Percentiles rank a stretch among this genome's conserved stretches.
Conservation (phyloP, 1,140 invertebrate genomes). For the Lepidurus apus region DNA sequence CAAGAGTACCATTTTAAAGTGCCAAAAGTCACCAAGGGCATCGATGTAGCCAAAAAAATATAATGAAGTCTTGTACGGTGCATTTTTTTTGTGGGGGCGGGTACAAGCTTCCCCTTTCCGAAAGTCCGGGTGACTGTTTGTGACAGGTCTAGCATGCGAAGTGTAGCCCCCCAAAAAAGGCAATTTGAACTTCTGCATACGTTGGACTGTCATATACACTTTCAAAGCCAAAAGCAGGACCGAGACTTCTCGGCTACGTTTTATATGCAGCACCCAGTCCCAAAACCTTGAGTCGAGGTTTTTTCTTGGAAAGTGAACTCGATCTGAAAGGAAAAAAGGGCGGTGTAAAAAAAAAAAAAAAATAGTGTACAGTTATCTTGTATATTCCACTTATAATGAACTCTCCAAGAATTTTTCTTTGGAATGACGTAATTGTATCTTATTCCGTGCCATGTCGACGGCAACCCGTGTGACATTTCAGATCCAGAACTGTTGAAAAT, state of each 20-base stretch:
- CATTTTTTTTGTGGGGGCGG: neutral
- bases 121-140: neutral
- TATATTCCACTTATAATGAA: too few species aligned
- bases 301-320: too few species aligned
- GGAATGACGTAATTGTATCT: too few species aligned
- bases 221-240: neutral
- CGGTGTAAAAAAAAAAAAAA: too few species aligned
- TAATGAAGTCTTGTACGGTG: constrained; percentile 3
- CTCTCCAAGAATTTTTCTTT: too few species aligned
- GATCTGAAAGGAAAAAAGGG: too few species aligned
- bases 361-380: too few species aligned
- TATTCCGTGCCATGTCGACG: too few species aligned
- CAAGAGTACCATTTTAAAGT: neutral
- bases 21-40: neutral
- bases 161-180: neutral
- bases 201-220: constrained; percentile 2
- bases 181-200: neutral
- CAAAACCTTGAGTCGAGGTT: neutral
- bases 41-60: neutral
- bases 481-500: too few species aligned
- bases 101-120: neutral
- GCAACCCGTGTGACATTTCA: too few species aligned
- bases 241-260: neutral
- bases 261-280: neutral
- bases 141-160: constrained; percentile 10